Conservation (phyloP, 2,113 vertebrate genomes). For the Gobius niger region DNA sequence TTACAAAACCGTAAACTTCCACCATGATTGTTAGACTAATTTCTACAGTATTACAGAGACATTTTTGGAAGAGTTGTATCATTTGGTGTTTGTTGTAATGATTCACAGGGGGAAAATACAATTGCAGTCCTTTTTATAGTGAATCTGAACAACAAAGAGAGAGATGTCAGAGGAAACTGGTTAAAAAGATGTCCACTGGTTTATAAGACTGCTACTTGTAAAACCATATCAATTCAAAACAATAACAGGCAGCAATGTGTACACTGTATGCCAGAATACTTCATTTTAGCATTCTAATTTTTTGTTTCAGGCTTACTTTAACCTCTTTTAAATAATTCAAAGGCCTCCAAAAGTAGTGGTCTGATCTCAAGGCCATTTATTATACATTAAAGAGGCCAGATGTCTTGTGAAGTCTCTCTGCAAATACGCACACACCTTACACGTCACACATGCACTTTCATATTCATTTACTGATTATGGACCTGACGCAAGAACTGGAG, state of each 20-base stretch:
- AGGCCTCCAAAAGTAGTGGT: constrained; percentile 40
- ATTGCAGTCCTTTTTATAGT: constrained; percentile 32
- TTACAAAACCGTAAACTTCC: constrained; percentile 35
- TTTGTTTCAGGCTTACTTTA: constrained; percentile 20
- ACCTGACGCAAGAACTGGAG: constrained; percentile 21
- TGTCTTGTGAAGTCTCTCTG: constrained; percentile 30
- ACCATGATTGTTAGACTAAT: constrained; percentile 50
- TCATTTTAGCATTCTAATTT: background rate
- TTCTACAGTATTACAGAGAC: constrained; percentile 13
- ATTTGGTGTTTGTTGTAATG: constrained; percentile 41
- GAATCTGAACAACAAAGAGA: constrained; percentile 61
- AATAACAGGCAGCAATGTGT: background rate
- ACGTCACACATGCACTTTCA: background rate
- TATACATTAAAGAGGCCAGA: constrained; percentile 49
- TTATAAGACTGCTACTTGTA: background rate
- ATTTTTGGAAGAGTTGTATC: constrained; percentile 17
- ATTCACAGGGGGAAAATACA: constrained; percentile 42
- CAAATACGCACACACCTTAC: constrained; percentile 10
- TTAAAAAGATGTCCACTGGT: constrained; percentile 16
- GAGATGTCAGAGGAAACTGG: constrained; percentile 49
- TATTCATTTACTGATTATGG: constrained; percentile 1
- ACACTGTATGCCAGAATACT: constrained; percentile 7
- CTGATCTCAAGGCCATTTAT: constrained; percentile 64
- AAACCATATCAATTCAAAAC: background rate
- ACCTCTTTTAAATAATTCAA: constrained; percentile 60